A percentile compares a stretch with the other conserved stretches of the same genome.
Conservation (phyloP, 1,140 invertebrate genomes). For the Drosophila obscura region DNA sequence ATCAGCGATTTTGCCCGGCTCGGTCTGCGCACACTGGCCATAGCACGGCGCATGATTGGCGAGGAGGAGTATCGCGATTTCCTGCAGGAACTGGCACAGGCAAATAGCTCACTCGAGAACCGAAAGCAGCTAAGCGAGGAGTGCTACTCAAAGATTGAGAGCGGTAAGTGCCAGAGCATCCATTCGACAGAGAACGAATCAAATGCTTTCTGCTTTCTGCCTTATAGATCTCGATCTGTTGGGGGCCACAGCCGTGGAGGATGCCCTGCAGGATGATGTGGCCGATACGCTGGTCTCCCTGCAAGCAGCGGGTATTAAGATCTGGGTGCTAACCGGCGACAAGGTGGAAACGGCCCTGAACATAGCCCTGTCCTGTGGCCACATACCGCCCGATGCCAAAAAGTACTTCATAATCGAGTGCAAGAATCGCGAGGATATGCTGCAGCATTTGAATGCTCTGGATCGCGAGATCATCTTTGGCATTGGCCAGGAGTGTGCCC, state of each 20-base stretch:
- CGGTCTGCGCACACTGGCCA: constrained; percentile 94
- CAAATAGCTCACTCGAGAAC: constrained; percentile 78
- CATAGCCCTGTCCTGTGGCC: constrained; percentile 89
- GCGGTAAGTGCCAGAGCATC: constrained; percentile 47
- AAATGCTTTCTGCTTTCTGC: neutral
- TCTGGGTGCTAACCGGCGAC: constrained; percentile 92
- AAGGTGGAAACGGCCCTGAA: constrained; percentile 92
- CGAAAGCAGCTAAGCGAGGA: constrained; percentile 73
- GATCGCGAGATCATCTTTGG: constrained; percentile 53
- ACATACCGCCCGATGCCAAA: constrained; percentile 87
- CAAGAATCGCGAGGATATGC: constrained; percentile 74
- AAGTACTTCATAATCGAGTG: constrained; percentile 86
- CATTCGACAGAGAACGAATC: neutral
- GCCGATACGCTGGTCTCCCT: constrained; percentile 89
- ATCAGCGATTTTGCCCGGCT: constrained; percentile 95
- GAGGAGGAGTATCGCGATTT: constrained; percentile 84
- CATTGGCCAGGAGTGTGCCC: constrained; percentile 65
- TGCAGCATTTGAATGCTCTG: constrained; percentile 55
- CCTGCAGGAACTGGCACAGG: constrained; percentile 57
- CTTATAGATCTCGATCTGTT: constrained; percentile 86
- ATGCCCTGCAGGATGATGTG: constrained; percentile 92
- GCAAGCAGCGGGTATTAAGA: constrained; percentile 88
- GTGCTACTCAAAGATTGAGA: constrained; percentile 77
- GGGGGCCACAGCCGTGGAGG: constrained; percentile 93
- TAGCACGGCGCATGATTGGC: constrained; percentile 88